Conservation (phyloP, 2,113 vertebrate genomes). For the Hiodon alosoides region DNA sequence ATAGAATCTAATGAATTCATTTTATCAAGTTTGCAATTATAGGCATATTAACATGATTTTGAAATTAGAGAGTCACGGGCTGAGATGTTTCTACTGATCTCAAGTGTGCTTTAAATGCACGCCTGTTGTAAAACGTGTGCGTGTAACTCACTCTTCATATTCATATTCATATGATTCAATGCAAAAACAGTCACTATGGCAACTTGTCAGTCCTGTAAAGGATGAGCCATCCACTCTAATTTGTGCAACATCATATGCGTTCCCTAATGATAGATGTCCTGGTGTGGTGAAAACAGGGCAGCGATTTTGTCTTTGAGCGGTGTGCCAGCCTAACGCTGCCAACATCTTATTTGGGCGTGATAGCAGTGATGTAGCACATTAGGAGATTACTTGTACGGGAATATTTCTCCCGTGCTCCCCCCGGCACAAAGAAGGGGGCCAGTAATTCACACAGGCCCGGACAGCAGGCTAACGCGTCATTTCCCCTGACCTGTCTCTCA, state of each 20-base stretch:
- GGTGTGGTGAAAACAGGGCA: background rate
- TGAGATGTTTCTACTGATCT: background rate
- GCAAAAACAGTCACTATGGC: constrained; percentile 66
- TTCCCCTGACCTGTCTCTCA: constrained; percentile 56
- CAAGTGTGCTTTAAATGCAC: background rate
- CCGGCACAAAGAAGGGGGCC: constrained; percentile 27
- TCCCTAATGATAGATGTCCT: constrained; percentile 28
- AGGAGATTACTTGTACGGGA: background rate
- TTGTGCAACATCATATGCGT: constrained; percentile 39
- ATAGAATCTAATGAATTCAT: no score
- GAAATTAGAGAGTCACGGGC: background rate
- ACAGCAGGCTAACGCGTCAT: constrained; percentile 53
- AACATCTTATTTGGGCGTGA: no score
- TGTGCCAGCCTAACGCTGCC: no score
- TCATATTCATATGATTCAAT: no score
- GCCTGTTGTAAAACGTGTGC: background rate
- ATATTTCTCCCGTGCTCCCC: background rate
- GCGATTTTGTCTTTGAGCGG: background rate
- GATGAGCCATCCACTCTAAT: constrained; percentile 52
- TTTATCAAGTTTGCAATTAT: no score
- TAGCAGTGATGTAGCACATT: background rate
- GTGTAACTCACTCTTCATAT: constrained; percentile 44
- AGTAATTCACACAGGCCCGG: constrained; percentile 58
- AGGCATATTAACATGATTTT: no score
- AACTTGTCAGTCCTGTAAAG: constrained; percentile 60